Conservation (phyloP, 2,113 vertebrate species). For the Corythornis vintsioides region DNA sequence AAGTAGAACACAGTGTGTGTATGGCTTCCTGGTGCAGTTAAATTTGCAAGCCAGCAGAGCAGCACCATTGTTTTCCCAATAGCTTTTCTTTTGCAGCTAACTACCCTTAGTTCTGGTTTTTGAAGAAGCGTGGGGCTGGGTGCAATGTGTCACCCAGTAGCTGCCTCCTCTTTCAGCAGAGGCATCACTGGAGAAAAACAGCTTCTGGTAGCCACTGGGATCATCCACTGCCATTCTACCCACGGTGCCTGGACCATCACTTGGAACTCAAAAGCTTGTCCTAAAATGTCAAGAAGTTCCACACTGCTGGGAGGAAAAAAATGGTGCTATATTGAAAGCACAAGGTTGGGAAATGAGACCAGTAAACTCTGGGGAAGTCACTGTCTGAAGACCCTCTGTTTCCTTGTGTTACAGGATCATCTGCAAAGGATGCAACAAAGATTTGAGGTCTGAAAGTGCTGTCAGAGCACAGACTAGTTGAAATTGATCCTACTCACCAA, state of each 20-base stretch:
- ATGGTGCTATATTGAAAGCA: conserved; percentile 9
- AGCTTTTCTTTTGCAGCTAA: conserved; percentile 22
- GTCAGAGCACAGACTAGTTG: background rate
- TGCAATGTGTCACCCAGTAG: background rate
- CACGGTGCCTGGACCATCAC: background rate
- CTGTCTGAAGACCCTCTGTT: background rate
- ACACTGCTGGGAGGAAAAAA: conserved; percentile 10
- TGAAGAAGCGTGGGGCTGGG: conserved; percentile 9
- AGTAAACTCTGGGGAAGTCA: background rate
- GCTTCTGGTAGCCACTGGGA: background rate
- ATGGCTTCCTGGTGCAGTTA: background rate
- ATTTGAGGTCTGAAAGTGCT: background rate
- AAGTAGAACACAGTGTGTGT: background rate
- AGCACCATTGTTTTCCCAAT: background rate
- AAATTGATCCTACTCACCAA: background rate
- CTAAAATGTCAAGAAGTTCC: background rate
- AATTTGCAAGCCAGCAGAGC: background rate
- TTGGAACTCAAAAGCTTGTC: background rate
- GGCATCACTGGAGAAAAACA: background rate
- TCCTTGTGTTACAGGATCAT: background rate
- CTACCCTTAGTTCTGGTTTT: background rate
- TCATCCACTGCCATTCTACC: background rate
- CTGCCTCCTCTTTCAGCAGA: background rate
- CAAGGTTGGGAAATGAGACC: background rate
- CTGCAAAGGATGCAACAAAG: background rate